phyloP scores from a whole-genome alignment of 2,113 vertebrate genomes.

The Leptocoma aspasia region DNA sequence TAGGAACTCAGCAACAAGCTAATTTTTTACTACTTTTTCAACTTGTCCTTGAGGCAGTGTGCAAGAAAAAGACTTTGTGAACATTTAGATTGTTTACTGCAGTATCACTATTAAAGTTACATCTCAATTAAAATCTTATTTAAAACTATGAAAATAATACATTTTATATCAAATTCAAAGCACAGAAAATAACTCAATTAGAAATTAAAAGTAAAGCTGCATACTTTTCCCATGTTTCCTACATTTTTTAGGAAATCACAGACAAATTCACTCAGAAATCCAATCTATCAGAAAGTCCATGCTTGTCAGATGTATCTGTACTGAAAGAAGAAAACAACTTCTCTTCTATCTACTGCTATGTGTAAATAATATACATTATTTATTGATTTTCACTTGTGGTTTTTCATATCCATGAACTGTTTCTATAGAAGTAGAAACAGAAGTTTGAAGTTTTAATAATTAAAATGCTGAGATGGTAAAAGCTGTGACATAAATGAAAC shows the following conservation, averaged over 20 bases:
- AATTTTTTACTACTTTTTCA: not conserved
- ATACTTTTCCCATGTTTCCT: not conserved
- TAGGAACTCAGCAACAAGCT: not conserved
- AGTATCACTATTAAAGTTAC: not conserved
- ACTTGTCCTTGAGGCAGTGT: not conserved
- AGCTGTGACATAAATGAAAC: not conserved
- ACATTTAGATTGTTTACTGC: not conserved
- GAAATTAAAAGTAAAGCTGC: not conserved
- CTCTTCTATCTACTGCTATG: not conserved
- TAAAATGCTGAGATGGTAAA: not conserved
- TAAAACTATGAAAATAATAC: not conserved
- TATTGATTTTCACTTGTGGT: not conserved
- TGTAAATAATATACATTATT: not conserved
- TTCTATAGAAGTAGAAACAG: not conserved
- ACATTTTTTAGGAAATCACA: constrained; percentile 35
- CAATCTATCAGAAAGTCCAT: not conserved
- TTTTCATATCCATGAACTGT: not conserved
- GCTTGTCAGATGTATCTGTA: constrained; percentile 36
- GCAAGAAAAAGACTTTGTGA: not conserved
- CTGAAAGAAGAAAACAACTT: not conserved
- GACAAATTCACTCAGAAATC: constrained; percentile 59
- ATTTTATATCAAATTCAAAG: not conserved
- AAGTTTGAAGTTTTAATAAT: not conserved
- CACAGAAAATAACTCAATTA: not conserved
- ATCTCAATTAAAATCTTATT: not conserved